Evolutionary conservation across 2,888 invertebrate species (phyloP).

Genomic region (Drosophila maculinotata): DNA sequence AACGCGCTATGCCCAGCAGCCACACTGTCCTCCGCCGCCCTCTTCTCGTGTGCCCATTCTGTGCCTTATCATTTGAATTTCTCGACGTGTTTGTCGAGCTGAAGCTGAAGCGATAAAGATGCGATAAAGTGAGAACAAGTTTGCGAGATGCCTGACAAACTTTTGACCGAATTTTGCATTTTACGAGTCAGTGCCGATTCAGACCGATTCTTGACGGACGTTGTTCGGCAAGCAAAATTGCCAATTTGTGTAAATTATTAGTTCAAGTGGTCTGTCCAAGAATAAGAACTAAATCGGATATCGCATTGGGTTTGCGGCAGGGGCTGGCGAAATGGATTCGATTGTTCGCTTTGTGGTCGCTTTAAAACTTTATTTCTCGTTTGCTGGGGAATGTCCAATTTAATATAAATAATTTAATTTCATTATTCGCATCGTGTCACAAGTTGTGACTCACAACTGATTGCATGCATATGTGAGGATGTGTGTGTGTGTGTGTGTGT

Average conservation of each 20-base stretch:
- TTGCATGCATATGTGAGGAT: conserved; percentile 28
- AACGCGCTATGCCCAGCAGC: conserved; percentile 76
- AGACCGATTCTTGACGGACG: conserved; percentile 62
- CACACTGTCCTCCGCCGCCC: conserved; percentile 10
- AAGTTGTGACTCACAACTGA: too few relatives aligned
- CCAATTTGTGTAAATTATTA: conserved; percentile 81
- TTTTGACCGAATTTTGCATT: conserved; percentile 77
- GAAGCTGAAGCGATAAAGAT: conserved; percentile 74
- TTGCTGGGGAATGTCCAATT: conserved; percentile 28
- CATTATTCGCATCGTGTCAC: conserved; percentile 51
- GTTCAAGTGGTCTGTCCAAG: conserved; percentile 61
- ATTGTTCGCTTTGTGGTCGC: conserved; percentile 24
- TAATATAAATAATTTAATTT: conserved; percentile 68
- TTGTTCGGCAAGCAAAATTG: conserved; percentile 68
- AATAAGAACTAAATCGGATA: conserved; percentile 30
- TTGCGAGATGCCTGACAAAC: conserved; percentile 58
- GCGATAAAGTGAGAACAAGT: conserved; percentile 80
- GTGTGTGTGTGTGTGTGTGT: neutral
- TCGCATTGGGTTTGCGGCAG: conserved; percentile 7
- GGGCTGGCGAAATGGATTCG: neutral
- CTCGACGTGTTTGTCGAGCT: conserved; percentile 75
- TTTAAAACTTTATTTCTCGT: conserved; percentile 8
- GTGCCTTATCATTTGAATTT: conserved; percentile 77
- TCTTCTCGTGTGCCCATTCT: conserved; percentile 11
- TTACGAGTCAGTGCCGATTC: conserved; percentile 29